Evolutionary conservation across 64 coral and sea anemone genomes (phyloP), one percentile per base, ranked within the genome.

Genomic region (Acropora yongei): DNA sequence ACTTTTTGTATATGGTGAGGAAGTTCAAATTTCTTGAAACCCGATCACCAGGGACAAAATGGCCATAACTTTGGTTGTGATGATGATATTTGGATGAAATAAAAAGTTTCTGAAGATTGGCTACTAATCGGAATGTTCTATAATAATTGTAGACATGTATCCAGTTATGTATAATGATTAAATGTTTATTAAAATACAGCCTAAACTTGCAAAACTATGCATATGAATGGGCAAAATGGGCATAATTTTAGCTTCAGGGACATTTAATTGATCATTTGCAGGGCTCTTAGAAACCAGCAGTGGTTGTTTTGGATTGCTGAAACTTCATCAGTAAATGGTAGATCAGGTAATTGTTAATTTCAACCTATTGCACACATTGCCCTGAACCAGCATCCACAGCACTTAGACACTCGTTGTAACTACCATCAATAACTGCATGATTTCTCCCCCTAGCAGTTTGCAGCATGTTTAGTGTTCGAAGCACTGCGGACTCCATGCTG

Each of bases 201-300:
- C 5, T 9, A 55, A 55, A 55, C 51, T 7, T 55, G 51, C 51
- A 55, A 55, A 55, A 9, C 10, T 55, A 55, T 55, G 51, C 51
- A 7, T 71, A 71, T 71, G 68, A 71, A 71, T 71, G 68, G 68
- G 68, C 68, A 71, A 71, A 71, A 20, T 5, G 68, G 11, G 19
- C 68, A 71, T 71, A 71, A 71, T 71, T 71, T 71, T 4, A 30
- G 51, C 68, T 0, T 71, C 68, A 17, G 68, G 13, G 13, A 71
- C 68, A 71, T 71, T 71, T 71, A 8, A 71, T 71, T 71, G 68
- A 71, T 71, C 68, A 71, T 71, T 71, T 71, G 14, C 68, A 71
- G 68, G 68, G 68, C 68, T 71, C 68, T 71, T 0, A 71, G 68
- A 71, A 71, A 71, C 13, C 68, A 71, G 68, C 68, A 71, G 68